Evolutionary conservation across 2,113 vertebrate species (phyloP).

Genomic region (Lepisosteus osseus): DNA sequence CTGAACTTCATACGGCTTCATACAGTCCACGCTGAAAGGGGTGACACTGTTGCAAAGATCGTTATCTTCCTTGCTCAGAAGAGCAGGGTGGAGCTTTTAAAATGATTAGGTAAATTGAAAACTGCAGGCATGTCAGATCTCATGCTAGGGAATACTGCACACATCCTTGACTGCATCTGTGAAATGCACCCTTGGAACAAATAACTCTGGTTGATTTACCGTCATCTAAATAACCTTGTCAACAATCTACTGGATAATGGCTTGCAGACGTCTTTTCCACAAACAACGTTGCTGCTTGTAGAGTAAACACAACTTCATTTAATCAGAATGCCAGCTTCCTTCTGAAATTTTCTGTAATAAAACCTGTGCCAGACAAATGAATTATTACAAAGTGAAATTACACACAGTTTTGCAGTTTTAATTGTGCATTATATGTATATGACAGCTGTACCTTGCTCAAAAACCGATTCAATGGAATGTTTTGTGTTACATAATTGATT

Average conservation of each 20-base stretch:
- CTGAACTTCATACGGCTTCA: no score
- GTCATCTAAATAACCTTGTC: neutral
- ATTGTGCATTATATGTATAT: no score
- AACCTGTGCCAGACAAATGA: no score
- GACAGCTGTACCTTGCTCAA: no score
- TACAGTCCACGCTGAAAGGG: no score
- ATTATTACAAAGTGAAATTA: no score
- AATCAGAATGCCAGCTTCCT: no score
- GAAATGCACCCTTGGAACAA: neutral
- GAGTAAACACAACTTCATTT: neutral
- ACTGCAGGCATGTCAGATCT: neutral
- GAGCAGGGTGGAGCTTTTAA: neutral
- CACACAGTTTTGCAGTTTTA: no score
- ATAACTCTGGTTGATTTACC: neutral
- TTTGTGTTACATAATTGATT: no score
- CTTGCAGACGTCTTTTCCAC: neutral
- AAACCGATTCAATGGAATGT: no score
- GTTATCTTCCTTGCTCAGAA: neutral
- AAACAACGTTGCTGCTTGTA: neutral
- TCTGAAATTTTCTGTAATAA: no score
- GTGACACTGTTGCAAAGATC: no score
- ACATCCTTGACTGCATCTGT: neutral
- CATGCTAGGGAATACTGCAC: neutral
- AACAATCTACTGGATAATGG: neutral
- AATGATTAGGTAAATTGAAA: neutral